Evolutionary conservation across 2,797 vertebrate species (phyloP).

Genomic region (Paratrypauchen microcephalus): DNA sequence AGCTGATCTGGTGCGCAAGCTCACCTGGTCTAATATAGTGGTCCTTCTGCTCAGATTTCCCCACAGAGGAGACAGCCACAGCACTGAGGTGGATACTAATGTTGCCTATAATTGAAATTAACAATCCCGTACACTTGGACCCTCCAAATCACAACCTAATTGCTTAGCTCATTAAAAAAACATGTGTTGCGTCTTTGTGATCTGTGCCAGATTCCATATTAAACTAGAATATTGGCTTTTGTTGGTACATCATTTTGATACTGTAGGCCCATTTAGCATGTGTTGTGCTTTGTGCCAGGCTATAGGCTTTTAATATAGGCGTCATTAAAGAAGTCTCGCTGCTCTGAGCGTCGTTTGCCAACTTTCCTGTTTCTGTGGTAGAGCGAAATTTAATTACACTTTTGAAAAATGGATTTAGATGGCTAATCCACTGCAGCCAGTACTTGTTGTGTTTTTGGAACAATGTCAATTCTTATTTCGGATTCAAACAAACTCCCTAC

Average conservation of each 20-base stretch:
- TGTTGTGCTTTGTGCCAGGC: conserved; percentile 29
- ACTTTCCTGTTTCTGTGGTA: conserved; percentile 53
- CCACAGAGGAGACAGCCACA: conserved; percentile 41
- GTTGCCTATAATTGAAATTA: conserved; percentile 68
- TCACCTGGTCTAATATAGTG: conserved; percentile 40
- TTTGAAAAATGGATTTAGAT: conserved; percentile 64
- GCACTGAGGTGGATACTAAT: conserved; percentile 57
- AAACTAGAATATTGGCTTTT: conserved; percentile 52
- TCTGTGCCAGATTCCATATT: conserved; percentile 53
- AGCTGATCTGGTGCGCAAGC: conserved; percentile 28
- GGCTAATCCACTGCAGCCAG: conserved; percentile 60
- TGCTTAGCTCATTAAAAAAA: conserved; percentile 71
- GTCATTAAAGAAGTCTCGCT: conserved; percentile 70
- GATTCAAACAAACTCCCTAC: conserved; percentile 19
- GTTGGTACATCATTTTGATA: conserved; percentile 36
- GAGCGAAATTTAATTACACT: conserved; percentile 75
- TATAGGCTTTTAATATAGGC: conserved; percentile 59
- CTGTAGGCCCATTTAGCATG: conserved; percentile 51
- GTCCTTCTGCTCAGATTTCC: conserved; percentile 50
- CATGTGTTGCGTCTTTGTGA: conserved; percentile 64
- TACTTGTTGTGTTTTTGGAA: conserved; percentile 48
- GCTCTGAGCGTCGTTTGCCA: conserved; percentile 67
- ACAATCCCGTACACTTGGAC: conserved; percentile 58
- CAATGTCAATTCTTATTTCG: conserved; percentile 25
- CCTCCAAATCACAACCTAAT: conserved; percentile 62